A percentile compares a stretch with the other conserved stretches of the same genome.
phyloP scores from a whole-genome alignment of 2,797 vertebrate genomes.

The Glossophaga mutica region DNA sequence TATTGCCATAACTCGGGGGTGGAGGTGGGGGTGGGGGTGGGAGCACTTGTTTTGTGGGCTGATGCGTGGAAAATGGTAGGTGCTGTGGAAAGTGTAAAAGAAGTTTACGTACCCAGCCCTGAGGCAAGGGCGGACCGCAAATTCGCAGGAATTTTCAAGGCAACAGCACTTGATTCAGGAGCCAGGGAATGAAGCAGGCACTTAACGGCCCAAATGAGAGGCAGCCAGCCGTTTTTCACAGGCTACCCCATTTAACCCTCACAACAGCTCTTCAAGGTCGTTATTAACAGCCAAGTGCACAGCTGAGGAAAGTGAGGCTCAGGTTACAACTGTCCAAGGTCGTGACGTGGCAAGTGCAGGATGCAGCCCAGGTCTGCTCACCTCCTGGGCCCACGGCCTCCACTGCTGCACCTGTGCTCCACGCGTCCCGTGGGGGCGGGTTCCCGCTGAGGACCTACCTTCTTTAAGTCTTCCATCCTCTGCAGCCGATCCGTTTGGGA shows the following conservation, averaged over 20 bases:
- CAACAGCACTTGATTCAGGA: neutral
- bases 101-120: neutral
- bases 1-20: neutral
- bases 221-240: neutral
- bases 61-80: neutral
- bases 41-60: neutral
- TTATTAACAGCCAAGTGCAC: neutral
- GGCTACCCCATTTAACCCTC: neutral
- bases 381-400: neutral
- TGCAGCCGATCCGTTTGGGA: slow-evolving; percentile 92
- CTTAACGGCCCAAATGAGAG: neutral
- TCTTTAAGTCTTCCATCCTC: slow-evolving; percentile 96
- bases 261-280: neutral
- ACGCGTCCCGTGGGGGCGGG: too few relatives aligned
- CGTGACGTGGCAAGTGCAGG: neutral
- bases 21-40: too few relatives aligned
- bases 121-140: neutral
- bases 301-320: neutral
- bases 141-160: neutral
- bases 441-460: slow-evolving; percentile 76
- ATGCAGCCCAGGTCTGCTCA: neutral
- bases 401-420: neutral
- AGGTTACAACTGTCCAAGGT: neutral
- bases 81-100: neutral
- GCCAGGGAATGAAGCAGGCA: neutral